A percentile compares a stretch with the other conserved stretches of the same genome.
phyloP scores from a whole-genome alignment of 2,113 vertebrate genomes.

The Tylochromis polylepis region DNA sequence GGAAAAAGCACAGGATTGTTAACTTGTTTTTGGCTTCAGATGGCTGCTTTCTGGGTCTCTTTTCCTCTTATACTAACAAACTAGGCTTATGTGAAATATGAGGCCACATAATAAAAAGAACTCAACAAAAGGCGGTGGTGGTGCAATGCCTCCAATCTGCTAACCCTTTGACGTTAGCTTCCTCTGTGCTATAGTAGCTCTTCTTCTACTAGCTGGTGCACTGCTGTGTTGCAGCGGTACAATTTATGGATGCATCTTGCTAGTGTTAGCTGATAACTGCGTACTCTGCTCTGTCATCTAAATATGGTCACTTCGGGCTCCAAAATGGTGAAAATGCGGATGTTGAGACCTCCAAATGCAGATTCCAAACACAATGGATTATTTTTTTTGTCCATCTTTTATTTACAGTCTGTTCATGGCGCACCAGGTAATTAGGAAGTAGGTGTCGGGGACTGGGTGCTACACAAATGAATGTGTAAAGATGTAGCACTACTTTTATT shows the following conservation, averaged over 20 bases:
- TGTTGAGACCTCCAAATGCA: background rate
- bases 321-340: background rate
- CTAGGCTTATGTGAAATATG: background rate
- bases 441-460: background rate
- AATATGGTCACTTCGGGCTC: background rate
- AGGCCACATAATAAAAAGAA: background rate
- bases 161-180: background rate
- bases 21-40: background rate
- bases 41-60: background rate
- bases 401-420: background rate
- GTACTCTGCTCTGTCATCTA: background rate
- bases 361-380: background rate
- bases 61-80: background rate
- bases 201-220: background rate
- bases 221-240: background rate
- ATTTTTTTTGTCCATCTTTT: background rate
- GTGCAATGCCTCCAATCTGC: no score
- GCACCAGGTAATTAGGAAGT: background rate
- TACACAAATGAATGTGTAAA: background rate
- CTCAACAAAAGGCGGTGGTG: background rate
- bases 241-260: background rate
- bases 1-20: rapidly evolving
- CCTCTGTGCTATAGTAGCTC: background rate
- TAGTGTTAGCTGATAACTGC: background rate
- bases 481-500: background rate